Percentiles rank a stretch among this genome's conserved stretches.
Conservation (phyloP, 2,888 invertebrate genomes). For the Acanthosepion esculentum region DNA sequence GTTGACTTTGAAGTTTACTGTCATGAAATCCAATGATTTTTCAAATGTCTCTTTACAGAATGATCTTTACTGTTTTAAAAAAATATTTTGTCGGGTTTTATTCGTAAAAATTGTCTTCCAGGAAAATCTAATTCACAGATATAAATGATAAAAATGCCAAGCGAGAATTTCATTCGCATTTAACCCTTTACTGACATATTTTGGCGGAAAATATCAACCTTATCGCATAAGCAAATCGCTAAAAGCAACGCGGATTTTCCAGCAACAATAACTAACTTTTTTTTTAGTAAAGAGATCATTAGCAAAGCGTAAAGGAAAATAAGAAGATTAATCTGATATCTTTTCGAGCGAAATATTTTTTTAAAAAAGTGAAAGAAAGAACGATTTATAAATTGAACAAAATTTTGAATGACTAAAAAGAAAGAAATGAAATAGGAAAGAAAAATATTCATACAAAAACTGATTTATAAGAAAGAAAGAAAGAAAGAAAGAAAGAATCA, state of each 20-base stretch:
- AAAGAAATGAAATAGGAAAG: too few relatives aligned
- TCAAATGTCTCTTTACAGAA: too few relatives aligned
- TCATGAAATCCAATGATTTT: too few relatives aligned
- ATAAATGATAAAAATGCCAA: not conserved
- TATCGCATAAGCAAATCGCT: not conserved
- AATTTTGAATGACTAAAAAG: not conserved
- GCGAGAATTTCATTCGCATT: not conserved
- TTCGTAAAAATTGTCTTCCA: too few relatives aligned
- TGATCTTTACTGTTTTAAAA: too few relatives aligned
- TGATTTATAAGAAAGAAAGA: too few relatives aligned
- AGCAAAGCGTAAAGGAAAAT: not conserved
- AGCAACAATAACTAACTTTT: not conserved
- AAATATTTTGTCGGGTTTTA: too few relatives aligned
- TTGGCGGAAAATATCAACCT: not conserved
- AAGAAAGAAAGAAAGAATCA: too few relatives aligned
- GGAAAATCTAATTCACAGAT: not conserved
- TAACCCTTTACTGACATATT: not conserved
- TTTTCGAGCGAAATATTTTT: not conserved
- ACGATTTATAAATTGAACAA: not conserved
- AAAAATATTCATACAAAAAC: too few relatives aligned
- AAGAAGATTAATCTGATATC: not conserved
- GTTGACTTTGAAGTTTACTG: too few relatives aligned
- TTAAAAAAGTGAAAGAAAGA: not conserved
- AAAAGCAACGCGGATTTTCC: not conserved
- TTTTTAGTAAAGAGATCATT: not conserved